phyloP scores from a whole-genome alignment of 2,113 vertebrate genomes.

The Gymnocephalus cernua region DNA sequence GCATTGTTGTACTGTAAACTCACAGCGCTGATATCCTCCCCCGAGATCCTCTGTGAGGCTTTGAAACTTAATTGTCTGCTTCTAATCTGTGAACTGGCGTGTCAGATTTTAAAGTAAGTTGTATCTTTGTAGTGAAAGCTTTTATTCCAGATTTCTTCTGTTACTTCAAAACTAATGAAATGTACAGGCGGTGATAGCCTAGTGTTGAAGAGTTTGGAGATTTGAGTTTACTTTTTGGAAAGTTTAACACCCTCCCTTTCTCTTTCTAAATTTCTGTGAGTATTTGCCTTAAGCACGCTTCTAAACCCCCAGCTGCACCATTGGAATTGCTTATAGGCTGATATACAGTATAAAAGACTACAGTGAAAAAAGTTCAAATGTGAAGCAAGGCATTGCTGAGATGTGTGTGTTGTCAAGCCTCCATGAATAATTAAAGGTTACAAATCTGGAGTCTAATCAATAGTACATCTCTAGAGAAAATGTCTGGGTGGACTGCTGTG shows the following conservation, averaged over 20 bases:
- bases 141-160: neutral
- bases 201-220: neutral
- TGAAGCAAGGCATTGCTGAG: constrained; percentile 10
- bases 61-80: neutral
- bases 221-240: neutral
- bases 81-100: neutral
- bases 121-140: neutral
- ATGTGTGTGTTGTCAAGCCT: constrained; percentile 20
- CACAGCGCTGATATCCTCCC: constrained; percentile 3
- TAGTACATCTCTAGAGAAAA: constrained; percentile 30
- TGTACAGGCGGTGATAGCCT: neutral
- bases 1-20: constrained; percentile 16
- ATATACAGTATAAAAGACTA: neutral
- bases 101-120: neutral
- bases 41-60: neutral
- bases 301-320: constrained; percentile 12
- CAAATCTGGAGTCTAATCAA: constrained; percentile 33
- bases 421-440: constrained; percentile 52
- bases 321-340: neutral
- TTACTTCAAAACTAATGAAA: constrained; percentile 21
- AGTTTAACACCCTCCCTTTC: neutral
- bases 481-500: constrained; percentile 18
- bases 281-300: constrained; percentile 9
- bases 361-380: constrained; percentile 1
- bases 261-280: constrained; percentile 24